phyloP scores from a whole-genome alignment of 2,113 vertebrate species.

The Ceyx melanurus region DNA sequence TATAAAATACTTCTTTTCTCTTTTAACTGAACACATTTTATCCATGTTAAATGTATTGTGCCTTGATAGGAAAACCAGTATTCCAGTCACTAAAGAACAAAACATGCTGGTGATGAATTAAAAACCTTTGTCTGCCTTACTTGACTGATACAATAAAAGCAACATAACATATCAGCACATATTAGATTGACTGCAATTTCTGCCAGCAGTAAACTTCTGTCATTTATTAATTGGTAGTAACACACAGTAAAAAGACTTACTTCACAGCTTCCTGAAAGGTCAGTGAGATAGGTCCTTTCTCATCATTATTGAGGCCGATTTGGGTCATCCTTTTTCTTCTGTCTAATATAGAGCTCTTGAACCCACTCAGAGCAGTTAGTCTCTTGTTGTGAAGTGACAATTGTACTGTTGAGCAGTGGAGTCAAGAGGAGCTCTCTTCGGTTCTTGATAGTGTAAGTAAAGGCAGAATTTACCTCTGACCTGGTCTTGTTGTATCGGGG shows the following conservation, averaged over 20 bases:
- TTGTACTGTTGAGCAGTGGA: neutral
- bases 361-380: neutral
- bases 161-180: neutral
- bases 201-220: neutral
- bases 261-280: neutral
- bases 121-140: neutral
- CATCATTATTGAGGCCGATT: neutral
- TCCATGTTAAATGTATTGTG: neutral
- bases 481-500: neutral
- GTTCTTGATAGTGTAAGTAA: neutral
- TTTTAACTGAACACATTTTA: neutral
- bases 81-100: neutral
- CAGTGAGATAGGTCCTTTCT: neutral
- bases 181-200: neutral
- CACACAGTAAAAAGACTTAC: neutral
- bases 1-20: neutral
- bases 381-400: neutral
- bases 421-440: neutral
- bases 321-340: neutral
- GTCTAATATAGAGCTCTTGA: neutral
- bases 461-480: neutral
- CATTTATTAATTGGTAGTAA: constrained; percentile 12
- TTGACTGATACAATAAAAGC: neutral
- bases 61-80: neutral
- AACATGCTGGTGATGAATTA: constrained; percentile 2